Evolutionary conservation across 64 coral and sea anemone species (phyloP).

Genomic region (Stichodactyla helianthus): DNA sequence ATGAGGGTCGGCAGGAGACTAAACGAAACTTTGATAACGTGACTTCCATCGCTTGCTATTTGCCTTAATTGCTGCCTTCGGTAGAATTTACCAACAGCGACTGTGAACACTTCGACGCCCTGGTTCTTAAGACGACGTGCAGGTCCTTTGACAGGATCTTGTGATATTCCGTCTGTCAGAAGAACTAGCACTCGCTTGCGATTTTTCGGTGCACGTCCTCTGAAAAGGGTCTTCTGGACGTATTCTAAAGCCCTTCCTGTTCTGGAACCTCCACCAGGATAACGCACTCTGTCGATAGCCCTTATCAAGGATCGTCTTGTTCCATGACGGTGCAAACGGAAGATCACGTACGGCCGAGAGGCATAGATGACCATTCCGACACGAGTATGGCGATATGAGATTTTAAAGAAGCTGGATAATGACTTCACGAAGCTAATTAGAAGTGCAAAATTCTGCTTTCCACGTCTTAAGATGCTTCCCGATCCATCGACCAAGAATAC

Average conservation of each 20-base stretch:
- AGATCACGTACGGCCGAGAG: slow-evolving; percentile 28
- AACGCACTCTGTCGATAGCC: slow-evolving; percentile 35
- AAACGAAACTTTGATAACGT: slow-evolving; percentile 41
- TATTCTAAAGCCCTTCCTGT: slow-evolving; percentile 41
- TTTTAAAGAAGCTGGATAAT: slow-evolving; percentile 22
- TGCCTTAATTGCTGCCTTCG: slow-evolving; percentile 6
- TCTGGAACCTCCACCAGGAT: slow-evolving; percentile 44
- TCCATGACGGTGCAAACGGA: slow-evolving; percentile 24
- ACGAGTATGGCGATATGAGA: slow-evolving; percentile 30
- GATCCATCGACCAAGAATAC: slow-evolving; percentile 48
- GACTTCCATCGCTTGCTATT: slow-evolving; percentile 46
- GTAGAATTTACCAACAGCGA: slow-evolving; percentile 33
- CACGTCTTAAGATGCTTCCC: neutral
- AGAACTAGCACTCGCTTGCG: slow-evolving; percentile 41
- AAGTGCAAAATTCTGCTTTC: neutral
- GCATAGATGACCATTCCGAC: slow-evolving; percentile 37
- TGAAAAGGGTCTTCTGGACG: slow-evolving; percentile 24
- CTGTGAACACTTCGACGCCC: slow-evolving; percentile 43
- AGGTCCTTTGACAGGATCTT: slow-evolving; percentile 32
- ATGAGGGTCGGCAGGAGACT: slow-evolving; percentile 31
- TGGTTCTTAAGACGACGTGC: slow-evolving; percentile 22
- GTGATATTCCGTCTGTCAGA: slow-evolving; percentile 53
- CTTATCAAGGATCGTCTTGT: neutral
- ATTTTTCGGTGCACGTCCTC: neutral
- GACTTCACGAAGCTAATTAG: slow-evolving; percentile 2